Base-by-base conservation (phyloP, 2,797 vertebrate genomes). In the Sarcoramphus papa region DNA sequence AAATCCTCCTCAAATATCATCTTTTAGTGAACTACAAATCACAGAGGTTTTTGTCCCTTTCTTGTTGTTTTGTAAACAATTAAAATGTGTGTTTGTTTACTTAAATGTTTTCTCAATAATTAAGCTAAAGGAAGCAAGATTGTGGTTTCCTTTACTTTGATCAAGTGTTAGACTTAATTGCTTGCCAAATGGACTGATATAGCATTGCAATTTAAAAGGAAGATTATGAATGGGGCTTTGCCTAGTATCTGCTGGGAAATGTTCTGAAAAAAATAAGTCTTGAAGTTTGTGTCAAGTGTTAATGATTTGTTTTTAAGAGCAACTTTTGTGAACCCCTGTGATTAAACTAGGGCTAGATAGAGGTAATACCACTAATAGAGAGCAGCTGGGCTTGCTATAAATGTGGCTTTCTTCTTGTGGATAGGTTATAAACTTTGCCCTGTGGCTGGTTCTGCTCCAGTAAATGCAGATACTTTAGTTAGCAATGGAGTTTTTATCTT, bases 371-470 rank as follows among this genome's bases (percentile, higher is more conserved):
- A 10, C 40, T 85, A 72, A 80, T 2, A 64, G 48, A 51, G 79
- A 96, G 31, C 72, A 95, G 45, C 57, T 95, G 87, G 33, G 12
- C 33, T 85, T 77, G 31, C 28, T 75, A 33, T 45, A 96, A 88
- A 59, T 43, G 41, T 9, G 1, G 3, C 4, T 86, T 90, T 88
- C 51, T 85, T 90, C 35, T 78, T 88, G 57, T 64, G 25, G 37
- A 45, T 80, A 53, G 41, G 53, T 90, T 85, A 67, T 57, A 88
- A 93, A 72, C 91, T 95, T 95, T 92, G 60, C 78, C 84, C 72
- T 64, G 53, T 94, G 91, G 89, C 89, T 95, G 23, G 45, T 92
- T 95, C 82, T 89, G 69, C 78, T 93, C 60, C 54, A 85, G 64
- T 92, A 95, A 93, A 78, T n/a, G 50, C 22, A 83, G 75, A 70